Evolutionary conservation across 30 jellyfish, hydroid and myxozoan species (phyloP).

Genomic region (Catostylus mosaicus): DNA sequence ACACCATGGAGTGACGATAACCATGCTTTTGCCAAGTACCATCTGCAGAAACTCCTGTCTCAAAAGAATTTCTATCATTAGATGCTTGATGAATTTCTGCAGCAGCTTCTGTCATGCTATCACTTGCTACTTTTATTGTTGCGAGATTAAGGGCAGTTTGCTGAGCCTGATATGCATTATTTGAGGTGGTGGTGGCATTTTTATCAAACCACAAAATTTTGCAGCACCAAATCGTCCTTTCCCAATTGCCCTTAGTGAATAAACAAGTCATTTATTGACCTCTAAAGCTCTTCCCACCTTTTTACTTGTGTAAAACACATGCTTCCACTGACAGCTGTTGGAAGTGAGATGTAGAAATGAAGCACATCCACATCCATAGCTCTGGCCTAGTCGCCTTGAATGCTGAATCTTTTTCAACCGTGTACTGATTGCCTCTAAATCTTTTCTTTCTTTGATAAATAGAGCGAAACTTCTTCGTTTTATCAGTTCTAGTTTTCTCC

Average conservation of each 20-base stretch:
- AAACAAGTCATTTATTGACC: slow-evolving; percentile 10
- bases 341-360: neutral
- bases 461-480: too few species aligned
- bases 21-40: too few species aligned
- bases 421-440: too few species aligned
- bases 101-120: neutral
- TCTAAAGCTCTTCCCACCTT: slow-evolving; percentile 13
- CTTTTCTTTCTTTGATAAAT: too few species aligned
- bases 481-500: too few species aligned
- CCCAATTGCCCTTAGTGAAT: neutral
- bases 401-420: too few species aligned
- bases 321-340: neutral
- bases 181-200: slow-evolving; percentile 21
- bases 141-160: neutral
- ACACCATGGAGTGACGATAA: too few species aligned
- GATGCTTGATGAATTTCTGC: neutral
- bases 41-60: neutral
- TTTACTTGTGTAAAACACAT: slow-evolving; percentile 24
- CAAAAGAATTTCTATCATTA: too few species aligned
- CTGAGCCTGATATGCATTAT: neutral
- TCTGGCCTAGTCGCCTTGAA: too few species aligned
- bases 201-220: slow-evolving; percentile 13
- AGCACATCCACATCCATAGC: too few species aligned
- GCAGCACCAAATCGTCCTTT: slow-evolving; percentile 5
- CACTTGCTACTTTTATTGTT: neutral